Conservation (phyloP, 2,888 invertebrate genomes). For the Palloptera scutellata region DNA sequence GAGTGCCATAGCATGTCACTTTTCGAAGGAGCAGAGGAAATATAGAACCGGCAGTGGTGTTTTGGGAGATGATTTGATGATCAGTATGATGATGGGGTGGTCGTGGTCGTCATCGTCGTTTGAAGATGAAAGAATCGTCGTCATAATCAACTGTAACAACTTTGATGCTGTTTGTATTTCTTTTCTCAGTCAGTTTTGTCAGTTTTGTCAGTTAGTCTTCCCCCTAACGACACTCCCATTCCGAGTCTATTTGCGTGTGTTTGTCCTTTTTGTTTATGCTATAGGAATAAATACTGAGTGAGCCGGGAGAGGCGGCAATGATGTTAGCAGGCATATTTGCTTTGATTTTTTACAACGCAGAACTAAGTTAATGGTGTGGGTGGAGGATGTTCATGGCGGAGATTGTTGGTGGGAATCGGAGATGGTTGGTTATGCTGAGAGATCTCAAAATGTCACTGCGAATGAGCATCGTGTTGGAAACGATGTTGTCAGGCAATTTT, state of each 20-base stretch:
- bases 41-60: background rate
- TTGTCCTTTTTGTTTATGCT: background rate
- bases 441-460: slow-evolving; percentile 42
- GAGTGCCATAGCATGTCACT: background rate
- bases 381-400: background rate
- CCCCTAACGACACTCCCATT: background rate
- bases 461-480: slow-evolving; percentile 42
- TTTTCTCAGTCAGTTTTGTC: background rate
- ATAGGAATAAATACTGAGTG: background rate
- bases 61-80: slow-evolving; percentile 11
- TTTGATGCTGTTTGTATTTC: slow-evolving; percentile 16
- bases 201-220: slow-evolving; percentile 8
- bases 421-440: slow-evolving; percentile 15
- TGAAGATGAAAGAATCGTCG: slow-evolving; percentile 42
- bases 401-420: slow-evolving; percentile 1
- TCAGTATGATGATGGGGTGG: slow-evolving; percentile 24
- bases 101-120: slow-evolving; percentile 37
- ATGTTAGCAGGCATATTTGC: slow-evolving; percentile 15
- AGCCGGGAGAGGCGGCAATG: background rate
- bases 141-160: slow-evolving; percentile 34
- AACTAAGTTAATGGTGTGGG: too few relatives aligned
- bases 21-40: background rate
- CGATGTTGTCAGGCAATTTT: slow-evolving; percentile 55
- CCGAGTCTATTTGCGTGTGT: slow-evolving; percentile 8
- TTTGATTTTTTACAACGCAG: slow-evolving; percentile 13